phyloP scores from a whole-genome alignment of 1,140 invertebrate species.

The Eueides isabella region DNA sequence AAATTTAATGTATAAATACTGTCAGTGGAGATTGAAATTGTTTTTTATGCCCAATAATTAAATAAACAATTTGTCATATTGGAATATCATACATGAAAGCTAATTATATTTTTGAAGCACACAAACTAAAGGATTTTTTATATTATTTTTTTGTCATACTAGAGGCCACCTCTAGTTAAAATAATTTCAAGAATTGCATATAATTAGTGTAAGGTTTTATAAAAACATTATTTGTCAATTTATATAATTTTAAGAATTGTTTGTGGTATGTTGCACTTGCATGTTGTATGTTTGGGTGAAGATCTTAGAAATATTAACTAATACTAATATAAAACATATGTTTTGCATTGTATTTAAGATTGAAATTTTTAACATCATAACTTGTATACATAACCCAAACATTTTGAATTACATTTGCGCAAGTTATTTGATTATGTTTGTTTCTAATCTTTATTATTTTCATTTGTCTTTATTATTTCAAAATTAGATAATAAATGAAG shows the following conservation, averaged over 20 bases:
- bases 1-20: slow-evolving; percentile 7
- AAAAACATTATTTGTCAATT: not conserved
- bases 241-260: not conserved
- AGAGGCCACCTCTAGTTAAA: not conserved
- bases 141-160: not conserved
- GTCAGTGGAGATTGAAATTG: not conserved
- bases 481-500: slow-evolving; percentile 43
- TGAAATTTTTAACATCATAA: not conserved
- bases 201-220: not conserved
- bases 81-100: not conserved
- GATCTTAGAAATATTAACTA: not conserved
- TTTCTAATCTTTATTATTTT: slow-evolving; percentile 16
- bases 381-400: not conserved
- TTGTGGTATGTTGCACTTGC: not conserved
- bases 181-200: not conserved
- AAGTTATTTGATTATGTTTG: slow-evolving; percentile 35
- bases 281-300: not conserved
- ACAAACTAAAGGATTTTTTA: slow-evolving; percentile 7
- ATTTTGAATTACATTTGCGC: slow-evolving; percentile 3
- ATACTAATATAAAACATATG: not conserved
- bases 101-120: slow-evolving; percentile 1
- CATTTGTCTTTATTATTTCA: slow-evolving; percentile 38
- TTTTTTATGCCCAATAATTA: not conserved
- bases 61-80: not conserved
- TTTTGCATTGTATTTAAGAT: not conserved